phyloP scores from a whole-genome alignment of 2,113 vertebrate genomes.

The Speoplatyrhinus poulsoni region DNA sequence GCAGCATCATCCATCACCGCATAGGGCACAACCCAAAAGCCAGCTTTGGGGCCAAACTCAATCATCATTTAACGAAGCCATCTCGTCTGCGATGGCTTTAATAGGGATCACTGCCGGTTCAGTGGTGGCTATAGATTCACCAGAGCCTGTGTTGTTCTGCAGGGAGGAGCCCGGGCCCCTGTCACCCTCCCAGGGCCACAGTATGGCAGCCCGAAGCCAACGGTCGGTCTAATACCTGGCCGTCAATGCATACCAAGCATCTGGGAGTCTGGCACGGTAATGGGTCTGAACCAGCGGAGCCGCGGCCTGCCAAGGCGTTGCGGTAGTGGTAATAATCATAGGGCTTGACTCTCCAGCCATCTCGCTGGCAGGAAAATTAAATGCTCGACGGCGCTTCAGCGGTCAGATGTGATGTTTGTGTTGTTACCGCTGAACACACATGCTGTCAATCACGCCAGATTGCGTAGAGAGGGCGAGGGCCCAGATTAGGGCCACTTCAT shows the following conservation, averaged over 20 bases:
- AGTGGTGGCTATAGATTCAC: no score
- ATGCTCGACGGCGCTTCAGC: slow-evolving; percentile 48
- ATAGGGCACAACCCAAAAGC: no score
- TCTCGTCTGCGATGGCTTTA: no score
- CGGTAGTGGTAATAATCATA: slow-evolving; percentile 71
- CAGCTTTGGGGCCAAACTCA: no score
- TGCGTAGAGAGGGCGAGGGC: slow-evolving; percentile 52
- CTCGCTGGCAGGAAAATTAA: slow-evolving; percentile 59
- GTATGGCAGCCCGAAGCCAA: no score
- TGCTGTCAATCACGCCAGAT: slow-evolving; percentile 67
- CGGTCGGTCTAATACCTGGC: slow-evolving; percentile 12
- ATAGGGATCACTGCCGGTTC: no score
- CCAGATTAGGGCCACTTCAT: slow-evolving; percentile 67
- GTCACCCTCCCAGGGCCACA: no score
- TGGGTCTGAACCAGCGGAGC: slow-evolving; percentile 59
- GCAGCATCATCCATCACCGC: no score
- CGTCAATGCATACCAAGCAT: slow-evolving; percentile 72
- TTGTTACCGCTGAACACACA: slow-evolving; percentile 64
- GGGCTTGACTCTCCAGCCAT: slow-evolving; percentile 54
- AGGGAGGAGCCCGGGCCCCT: no score
- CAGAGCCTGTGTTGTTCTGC: no score
- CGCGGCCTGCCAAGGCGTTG: slow-evolving; percentile 54
- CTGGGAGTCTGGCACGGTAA: slow-evolving; percentile 67
- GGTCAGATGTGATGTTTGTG: slow-evolving; percentile 68
- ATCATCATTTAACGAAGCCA: no score